Base-by-base conservation (phyloP, 2,888 invertebrate species). In the Aleiodes leptofemur region DNA sequence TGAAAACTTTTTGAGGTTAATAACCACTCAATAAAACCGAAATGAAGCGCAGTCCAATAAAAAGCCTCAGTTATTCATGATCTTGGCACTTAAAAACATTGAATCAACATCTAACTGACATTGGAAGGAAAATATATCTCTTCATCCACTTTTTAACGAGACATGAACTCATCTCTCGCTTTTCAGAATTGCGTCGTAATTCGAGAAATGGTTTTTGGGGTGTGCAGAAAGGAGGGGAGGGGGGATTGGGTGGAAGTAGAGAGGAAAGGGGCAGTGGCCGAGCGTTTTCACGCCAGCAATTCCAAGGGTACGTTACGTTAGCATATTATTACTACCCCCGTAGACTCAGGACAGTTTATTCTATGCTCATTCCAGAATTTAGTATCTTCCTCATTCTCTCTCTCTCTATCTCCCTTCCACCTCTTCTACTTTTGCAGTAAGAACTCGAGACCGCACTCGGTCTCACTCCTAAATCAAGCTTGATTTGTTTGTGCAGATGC, bases 361-460 rank as follows among this genome's bases (percentile, higher is more conserved):
- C 79, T 83, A 74, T 81, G 83, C 85, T 87, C 86, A 84, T 88
- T 88, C 85, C 83, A 79, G 79, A 82, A 88, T 88, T 87, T 88
- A 88, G 82, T 85, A 79, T 82, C 78, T 43, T 66, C 43, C 59
- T 69, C 61, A 34, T 61, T 66, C 61, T 13, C 55, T 23, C 23
- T 23, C 23, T 23, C 23, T 23, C 23, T 23, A 23, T 23, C 23
- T 23, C 2, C 23, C 43, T 69, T 61, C 70, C 56, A 31, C 53
- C 55, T 50, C 43, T 48, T 4, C 71, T 71, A 74, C 76, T 77
- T 74, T 72, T 76, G 57, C 79, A 77, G 80, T 82, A 85, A 84
- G 84, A 87, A 85, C 79, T 81, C 79, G 74, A 23, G 23, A 57
- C 56, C 57, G 73, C 73, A 34, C 13, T 16, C 59, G 57, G 71